phyloP scores from a whole-genome alignment of 37 sponge, comb jelly and placozoan species.

The Aplysina aerophoba region DNA sequence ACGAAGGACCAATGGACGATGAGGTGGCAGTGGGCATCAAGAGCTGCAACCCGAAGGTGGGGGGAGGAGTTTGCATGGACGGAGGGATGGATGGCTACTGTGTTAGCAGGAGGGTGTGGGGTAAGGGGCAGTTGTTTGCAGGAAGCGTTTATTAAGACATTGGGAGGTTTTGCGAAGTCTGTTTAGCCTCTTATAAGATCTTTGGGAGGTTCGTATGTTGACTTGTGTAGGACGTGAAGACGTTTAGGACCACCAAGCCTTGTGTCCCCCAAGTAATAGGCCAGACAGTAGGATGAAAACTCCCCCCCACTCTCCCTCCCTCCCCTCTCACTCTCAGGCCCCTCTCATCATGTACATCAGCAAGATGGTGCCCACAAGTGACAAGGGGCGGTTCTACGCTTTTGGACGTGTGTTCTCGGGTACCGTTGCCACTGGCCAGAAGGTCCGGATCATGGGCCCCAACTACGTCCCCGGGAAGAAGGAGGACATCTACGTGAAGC shows the following conservation, averaged over 20 bases:
- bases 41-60: conserved; percentile 92
- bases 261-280: too few relatives aligned
- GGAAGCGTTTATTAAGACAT: too few relatives aligned
- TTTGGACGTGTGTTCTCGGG: conserved; percentile 99
- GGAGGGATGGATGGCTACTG: too few relatives aligned
- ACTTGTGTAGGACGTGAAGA: too few relatives aligned
- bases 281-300: too few relatives aligned
- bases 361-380: conserved; percentile 98
- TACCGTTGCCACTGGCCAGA: conserved; percentile 91
- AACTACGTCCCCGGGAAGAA: conserved; percentile 98
- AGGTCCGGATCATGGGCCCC: conserved; percentile 98
- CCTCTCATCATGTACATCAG: conserved; percentile 96
- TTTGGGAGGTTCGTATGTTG: too few relatives aligned
- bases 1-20: conserved; percentile 98
- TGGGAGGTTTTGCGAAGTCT: too few relatives aligned
- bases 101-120: too few relatives aligned
- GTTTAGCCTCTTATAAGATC: too few relatives aligned
- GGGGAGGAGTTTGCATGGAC: background rate
- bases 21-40: conserved; percentile 87
- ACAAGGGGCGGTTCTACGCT: conserved; percentile 99
- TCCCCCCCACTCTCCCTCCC: background rate
- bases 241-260: background rate
- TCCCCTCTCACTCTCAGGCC: conserved; percentile 57
- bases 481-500: conserved; percentile 90
- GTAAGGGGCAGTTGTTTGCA: too few relatives aligned